phyloP scores from a whole-genome alignment of 2,113 vertebrate genomes.

The Megalops atlanticus region DNA sequence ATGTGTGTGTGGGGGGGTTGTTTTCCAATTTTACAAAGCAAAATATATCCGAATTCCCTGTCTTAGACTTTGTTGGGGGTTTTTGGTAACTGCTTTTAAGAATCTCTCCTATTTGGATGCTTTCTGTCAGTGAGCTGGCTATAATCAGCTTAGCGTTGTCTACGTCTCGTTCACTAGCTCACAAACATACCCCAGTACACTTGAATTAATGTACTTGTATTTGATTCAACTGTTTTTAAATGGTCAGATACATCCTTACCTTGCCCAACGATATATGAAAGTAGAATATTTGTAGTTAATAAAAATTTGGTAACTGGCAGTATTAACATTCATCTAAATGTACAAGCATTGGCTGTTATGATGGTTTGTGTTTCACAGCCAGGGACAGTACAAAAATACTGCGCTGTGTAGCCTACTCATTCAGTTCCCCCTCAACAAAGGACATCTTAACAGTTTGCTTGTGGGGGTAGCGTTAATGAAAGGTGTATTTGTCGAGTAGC shows the following conservation, averaged over 20 bases:
- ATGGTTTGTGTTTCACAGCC: conserved; percentile 11
- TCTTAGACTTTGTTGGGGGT: not conserved
- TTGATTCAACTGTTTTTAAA: not conserved
- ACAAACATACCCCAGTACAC: not conserved
- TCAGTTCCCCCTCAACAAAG: conserved; percentile 47
- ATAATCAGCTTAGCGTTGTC: not conserved
- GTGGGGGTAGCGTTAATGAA: conserved; percentile 44
- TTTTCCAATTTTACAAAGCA: too few relatives aligned
- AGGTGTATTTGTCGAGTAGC: conserved; percentile 39
- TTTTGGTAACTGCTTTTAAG: not conserved
- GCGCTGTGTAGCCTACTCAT: conserved; percentile 17
- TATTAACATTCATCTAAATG: conserved; percentile 25
- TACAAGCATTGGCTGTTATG: conserved; percentile 38
- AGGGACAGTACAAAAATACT: conserved; percentile 1
- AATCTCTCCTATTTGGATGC: not conserved
- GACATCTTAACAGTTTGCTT: conserved; percentile 53
- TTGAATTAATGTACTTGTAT: not conserved
- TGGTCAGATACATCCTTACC: not conserved
- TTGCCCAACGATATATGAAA: conserved; percentile 11
- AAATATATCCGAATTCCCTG: too few relatives aligned
- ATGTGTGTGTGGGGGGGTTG: too few relatives aligned
- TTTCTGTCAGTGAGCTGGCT: not conserved
- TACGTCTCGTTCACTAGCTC: not conserved
- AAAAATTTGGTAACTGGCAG: conserved; percentile 28
- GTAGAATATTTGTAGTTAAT: conserved; percentile 36